These are phyloP conservation scores for Heliangelus exortis DNA, from an alignment of 2,797 vertebrate genomes.

Conservation along the genomic window DNA sequence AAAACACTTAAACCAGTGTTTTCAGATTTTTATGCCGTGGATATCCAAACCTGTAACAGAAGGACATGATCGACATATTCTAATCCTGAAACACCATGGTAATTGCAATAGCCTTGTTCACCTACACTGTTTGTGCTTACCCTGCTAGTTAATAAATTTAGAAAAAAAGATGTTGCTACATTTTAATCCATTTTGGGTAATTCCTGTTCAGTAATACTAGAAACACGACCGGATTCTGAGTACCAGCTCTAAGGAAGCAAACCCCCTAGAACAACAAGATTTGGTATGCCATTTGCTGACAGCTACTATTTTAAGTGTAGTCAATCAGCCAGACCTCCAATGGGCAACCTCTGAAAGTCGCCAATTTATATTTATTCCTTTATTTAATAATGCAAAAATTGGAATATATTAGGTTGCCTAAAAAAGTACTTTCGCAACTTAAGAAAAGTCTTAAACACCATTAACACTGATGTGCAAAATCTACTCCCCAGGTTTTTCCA, in stretches of 20 bases:
- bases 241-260: background rate
- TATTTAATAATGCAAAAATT: background rate
- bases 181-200: background rate
- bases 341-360: background rate
- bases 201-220: background rate
- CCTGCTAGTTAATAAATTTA: background rate
- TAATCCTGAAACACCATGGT: background rate
- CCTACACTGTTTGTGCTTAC: background rate
- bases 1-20: background rate
- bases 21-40: background rate
- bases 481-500: background rate
- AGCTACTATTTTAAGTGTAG: background rate
- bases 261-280: background rate
- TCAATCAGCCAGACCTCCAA: background rate
- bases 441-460: background rate
- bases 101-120: background rate
- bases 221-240: background rate
- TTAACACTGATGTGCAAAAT: background rate
- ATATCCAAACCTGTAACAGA: background rate
- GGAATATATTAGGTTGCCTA: background rate
- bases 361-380: background rate
- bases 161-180: background rate
- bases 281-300: background rate
- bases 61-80: background rate
- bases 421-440: background rate